phyloP scores from a whole-genome alignment of 2,797 vertebrate species.

The Trichosurus vulpecula region DNA sequence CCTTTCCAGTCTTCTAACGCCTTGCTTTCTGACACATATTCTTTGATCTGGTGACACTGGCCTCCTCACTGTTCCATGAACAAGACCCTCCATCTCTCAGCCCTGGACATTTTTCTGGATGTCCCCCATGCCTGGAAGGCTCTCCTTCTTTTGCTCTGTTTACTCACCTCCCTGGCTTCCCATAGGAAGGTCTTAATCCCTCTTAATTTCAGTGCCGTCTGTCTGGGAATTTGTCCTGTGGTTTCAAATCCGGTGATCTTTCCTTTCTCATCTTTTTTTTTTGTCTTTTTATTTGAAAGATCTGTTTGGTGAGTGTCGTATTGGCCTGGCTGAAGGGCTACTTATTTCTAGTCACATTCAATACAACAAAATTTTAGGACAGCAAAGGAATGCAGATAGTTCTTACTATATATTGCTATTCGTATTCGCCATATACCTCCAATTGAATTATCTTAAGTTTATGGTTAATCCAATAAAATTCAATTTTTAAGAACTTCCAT shows the following conservation, averaged over 20 bases:
- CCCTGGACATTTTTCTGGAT: no score
- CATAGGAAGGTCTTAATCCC: no score
- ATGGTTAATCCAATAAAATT: slow-evolving; percentile 22
- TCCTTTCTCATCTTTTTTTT: background rate
- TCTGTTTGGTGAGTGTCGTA: background rate
- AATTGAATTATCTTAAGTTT: background rate
- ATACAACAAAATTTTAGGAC: slow-evolving; percentile 2
- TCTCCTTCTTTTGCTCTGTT: no score
- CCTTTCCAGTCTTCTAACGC: no score
- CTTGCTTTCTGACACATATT: no score
- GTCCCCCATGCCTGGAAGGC: no score
- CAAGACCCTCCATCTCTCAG: no score
- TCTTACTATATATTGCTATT: background rate
- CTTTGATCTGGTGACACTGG: no score
- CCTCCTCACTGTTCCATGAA: no score
- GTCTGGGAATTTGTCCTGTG: background rate
- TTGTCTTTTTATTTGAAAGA: slow-evolving; percentile 7
- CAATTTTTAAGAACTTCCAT: background rate
- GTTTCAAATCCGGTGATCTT: background rate
- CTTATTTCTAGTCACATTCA: background rate
- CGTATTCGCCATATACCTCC: background rate
- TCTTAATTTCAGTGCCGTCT: no score
- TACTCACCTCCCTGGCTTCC: no score
- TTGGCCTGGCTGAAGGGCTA: background rate
- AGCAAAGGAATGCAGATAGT: background rate